Evolutionary conservation across 2,113 vertebrate genomes (phyloP), one percentile per base, ranked within the genome.

Genomic region (Ciconia boyciana): DNA sequence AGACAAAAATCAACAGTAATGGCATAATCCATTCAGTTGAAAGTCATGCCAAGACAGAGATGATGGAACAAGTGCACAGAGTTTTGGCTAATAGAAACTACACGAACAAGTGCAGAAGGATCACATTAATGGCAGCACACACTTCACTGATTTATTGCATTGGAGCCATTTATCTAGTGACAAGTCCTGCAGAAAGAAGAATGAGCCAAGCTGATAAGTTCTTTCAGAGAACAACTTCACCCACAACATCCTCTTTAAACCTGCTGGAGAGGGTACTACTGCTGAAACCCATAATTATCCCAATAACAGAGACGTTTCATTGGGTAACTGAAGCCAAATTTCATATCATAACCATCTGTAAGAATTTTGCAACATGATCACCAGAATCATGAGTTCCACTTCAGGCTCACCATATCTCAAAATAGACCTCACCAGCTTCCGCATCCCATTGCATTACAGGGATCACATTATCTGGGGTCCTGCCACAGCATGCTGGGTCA

Each of bases 351-450:
- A 85, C 24, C 43, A 85, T 14, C 51, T 55, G 70, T 39, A 93
- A 90, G 61, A 62, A 66, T 58, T 93, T 11, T 86, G 93, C 89
- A 96, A 94, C 36, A 57, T 26, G 87, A 95, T 93, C 87, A 93
- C 46, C 68, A 91, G 58, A 58, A 91, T 25, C 29, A 43, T 8
- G 29, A 89, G 81, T 21, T 83, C 71, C 46, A 54, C 66, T 75
- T 69, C 41, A 76, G 58, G 44, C 78, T 95, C 71, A 43, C 10
- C 71, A 8, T 15, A 51, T 36, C 95, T 91, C 81, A 90, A 85
- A 97, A 95, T 83, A 97, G 71, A 91, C 16, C 49, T 66, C 76
- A 66, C 5, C 60, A 71, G 78, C 60, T 97, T 91, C 91, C 9
- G 3, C 78, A 78, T 72, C 81, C 58, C 62, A 43, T 94, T 95